Percentiles rank a stretch among this genome's conserved stretches.
Evolutionary conservation across 2,888 invertebrate genomes (phyloP).

Genomic region (Parthenolecanium corni): DNA sequence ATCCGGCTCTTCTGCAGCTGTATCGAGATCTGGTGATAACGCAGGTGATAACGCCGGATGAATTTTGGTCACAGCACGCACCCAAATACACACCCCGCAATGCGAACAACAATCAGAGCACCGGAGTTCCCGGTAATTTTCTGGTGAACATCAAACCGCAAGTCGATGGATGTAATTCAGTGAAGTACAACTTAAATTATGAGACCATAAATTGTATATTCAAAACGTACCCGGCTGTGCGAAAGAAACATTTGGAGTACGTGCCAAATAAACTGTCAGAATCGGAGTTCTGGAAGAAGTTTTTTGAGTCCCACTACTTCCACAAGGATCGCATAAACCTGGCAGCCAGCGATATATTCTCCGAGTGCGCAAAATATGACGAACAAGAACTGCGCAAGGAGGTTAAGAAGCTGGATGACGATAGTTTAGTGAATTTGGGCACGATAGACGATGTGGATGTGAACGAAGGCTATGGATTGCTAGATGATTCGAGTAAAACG

Average conservation of each 20-base stretch:
- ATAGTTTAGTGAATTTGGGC: constrained; percentile 70
- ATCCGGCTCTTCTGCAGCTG: constrained; percentile 81
- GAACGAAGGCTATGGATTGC: constrained; percentile 57
- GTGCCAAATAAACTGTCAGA: constrained; percentile 92
- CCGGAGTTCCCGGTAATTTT: constrained; percentile 62
- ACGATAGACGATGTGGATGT: constrained; percentile 64
- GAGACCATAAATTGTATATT: constrained; percentile 98
- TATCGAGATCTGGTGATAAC: constrained; percentile 96
- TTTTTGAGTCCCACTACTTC: constrained; percentile 98
- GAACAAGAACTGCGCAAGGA: constrained; percentile 69
- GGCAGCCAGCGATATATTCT: constrained; percentile 88
- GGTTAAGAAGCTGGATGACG: constrained; percentile 48
- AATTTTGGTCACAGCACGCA: constrained; percentile 93
- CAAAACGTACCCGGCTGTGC: constrained; percentile 96
- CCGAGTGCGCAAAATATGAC: constrained; percentile 94
- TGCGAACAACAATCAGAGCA: constrained; percentile 69
- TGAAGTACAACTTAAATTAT: constrained; percentile 91
- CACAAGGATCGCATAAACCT: constrained; percentile 84
- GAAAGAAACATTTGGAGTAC: constrained; percentile 89
- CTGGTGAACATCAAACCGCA: constrained; percentile 84
- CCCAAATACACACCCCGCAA: constrained; percentile 56
- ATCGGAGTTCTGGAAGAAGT: constrained; percentile 97
- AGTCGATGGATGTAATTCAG: constrained; percentile 90
- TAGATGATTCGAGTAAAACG: constrained; percentile 42
- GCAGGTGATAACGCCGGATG: constrained; percentile 88